Evolutionary conservation across 1,140 invertebrate genomes (phyloP).

Genomic region (Pollicipes pollicipes): DNA sequence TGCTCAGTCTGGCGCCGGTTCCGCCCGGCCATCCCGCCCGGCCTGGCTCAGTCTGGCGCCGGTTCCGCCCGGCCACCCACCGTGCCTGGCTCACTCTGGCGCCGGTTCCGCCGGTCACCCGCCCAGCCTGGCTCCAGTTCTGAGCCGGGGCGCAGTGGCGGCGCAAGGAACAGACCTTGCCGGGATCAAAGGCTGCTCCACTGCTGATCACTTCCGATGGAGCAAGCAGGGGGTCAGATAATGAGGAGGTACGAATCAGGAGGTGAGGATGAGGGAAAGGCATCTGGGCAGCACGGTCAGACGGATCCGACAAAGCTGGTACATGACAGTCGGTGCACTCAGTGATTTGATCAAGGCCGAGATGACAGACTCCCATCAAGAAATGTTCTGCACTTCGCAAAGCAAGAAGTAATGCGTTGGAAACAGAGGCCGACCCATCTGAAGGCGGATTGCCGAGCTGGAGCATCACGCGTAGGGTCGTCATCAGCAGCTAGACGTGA

Average conservation of each 20-base stretch:
- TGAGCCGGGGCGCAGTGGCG: not conserved
- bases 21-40: too few relatives aligned
- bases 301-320: not conserved
- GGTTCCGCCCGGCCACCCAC: too few relatives aligned
- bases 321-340: not conserved
- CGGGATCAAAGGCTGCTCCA: not conserved
- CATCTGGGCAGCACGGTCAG: not conserved
- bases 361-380: not conserved
- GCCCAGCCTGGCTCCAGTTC: not conserved
- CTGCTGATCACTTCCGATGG: not conserved
- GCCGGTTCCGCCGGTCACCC: not conserved
- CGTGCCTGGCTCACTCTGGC: too few relatives aligned
- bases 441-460: not conserved
- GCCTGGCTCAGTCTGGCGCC: too few relatives aligned
- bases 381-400: not conserved
- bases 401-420: not conserved
- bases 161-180: too few relatives aligned
- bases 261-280: not conserved
- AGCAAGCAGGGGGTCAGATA: not conserved
- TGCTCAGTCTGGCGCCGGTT: too few relatives aligned
- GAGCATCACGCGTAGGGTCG: not conserved
- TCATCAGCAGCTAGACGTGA: not conserved
- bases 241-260: too few relatives aligned
- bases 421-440: not conserved
- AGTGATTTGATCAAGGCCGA: not conserved